Evolutionary conservation across 2,113 vertebrate genomes (phyloP), one percentile per base, ranked within the genome.

Genomic region (Anolis sagrei): DNA sequence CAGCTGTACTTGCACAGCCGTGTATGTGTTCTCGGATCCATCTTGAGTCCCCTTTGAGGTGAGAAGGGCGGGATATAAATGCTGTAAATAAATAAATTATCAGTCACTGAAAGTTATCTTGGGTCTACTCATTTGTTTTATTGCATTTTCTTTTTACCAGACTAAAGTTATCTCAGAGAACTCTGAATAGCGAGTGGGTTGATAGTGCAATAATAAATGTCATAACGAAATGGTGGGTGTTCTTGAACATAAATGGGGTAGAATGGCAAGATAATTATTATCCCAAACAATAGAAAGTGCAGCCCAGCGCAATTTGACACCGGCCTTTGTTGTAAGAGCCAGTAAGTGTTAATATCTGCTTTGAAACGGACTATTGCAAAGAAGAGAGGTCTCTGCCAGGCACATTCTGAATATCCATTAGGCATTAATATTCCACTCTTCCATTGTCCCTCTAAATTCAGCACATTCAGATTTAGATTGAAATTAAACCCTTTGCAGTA

Each of bases 251-350:
- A 66, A 81, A 81, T 29, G 29, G 75, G 16, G 36, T 3, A 86
- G 49, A 86, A 70, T 80, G 21, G 61, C 36, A 81, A 70, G 66
- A 9, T 87, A 87, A 86, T 86, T 83, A 81, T 23, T 16, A 76
- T 79, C 74, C 32, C 72, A 86, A 69, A 32, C 11, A 39, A 79
- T 61, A 51, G 75, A 79, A 85, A 61, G 77, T 34, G n/a, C 76
- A 88, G 49, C 49, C 81, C n/a, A 62, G 2, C 82, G 69, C 0
- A 7, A 80, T 25, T 0, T 85, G 39, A 76, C 0, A 0, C 18
- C 39, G 5, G 27, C 19, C 61, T 83, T 83, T 23, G 54, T 75
- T n/a, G 54, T 39, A 39, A 74, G 29, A 13, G 16, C 36, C 44
- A 44, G 18, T 3, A n/a, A n/a, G n/a, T 7, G 19, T 83, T 64